Evolutionary conservation across 2,888 invertebrate genomes (phyloP).

Genomic region (Drosophila bunnanda): DNA sequence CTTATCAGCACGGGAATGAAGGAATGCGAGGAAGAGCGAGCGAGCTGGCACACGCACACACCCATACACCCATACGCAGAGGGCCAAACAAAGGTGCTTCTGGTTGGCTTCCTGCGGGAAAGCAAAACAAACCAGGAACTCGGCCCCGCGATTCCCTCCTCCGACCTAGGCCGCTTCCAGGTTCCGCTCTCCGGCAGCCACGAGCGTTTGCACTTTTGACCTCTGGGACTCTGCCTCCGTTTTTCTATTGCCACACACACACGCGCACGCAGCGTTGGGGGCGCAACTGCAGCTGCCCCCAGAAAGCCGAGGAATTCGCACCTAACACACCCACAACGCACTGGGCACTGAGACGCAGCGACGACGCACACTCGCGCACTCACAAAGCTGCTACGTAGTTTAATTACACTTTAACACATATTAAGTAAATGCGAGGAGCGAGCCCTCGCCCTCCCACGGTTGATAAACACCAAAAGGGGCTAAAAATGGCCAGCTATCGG

Average conservation of each 20-base stretch:
- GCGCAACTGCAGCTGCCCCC: conserved; percentile 25
- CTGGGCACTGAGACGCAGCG: conserved; percentile 4
- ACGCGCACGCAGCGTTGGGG: conserved; percentile 8
- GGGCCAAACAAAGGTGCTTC: conserved; percentile 1
- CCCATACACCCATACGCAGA: not conserved
- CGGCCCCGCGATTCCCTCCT: conserved; percentile 26
- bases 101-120: not conserved
- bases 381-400: conserved; percentile 36
- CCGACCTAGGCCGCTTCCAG: conserved; percentile 14
- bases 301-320: conserved; percentile 1
- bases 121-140: conserved; percentile 9
- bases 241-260: conserved; percentile 14
- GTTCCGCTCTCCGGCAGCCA: conserved; percentile 9
- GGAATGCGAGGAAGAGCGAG: conserved; percentile 31
- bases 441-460: conserved; percentile 36
- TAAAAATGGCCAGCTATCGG: not conserved
- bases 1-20: conserved; percentile 67
- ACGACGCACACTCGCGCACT: conserved; percentile 25
- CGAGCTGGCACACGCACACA: conserved; percentile 8
- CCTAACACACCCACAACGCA: conserved; percentile 12
- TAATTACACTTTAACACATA: conserved; percentile 54
- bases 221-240: conserved; percentile 54
- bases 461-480: conserved; percentile 20
- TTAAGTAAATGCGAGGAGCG: conserved; percentile 48
- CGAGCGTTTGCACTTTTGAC: conserved; percentile 65